A percentile compares a stretch with the other conserved stretches of the same genome.
Evolutionary conservation across 2,797 vertebrate species (phyloP).

Genomic region (Pseudocheirus occidentalis): DNA sequence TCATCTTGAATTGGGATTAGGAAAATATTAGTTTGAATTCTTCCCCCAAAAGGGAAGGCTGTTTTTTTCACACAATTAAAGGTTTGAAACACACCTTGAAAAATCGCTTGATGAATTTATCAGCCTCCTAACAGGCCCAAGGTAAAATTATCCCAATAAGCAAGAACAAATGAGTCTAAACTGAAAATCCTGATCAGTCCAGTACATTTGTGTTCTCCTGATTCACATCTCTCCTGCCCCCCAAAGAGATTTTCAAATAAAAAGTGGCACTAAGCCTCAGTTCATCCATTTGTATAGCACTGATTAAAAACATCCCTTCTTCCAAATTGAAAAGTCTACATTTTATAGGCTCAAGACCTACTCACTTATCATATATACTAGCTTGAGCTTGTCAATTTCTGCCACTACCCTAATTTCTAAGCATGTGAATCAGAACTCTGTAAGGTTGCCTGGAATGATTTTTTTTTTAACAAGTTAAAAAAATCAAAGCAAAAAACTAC

Average conservation of each 20-base stretch:
- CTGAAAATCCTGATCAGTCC: neutral
- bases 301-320: neutral
- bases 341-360: neutral
- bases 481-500: neutral
- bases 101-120: neutral
- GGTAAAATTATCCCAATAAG: neutral
- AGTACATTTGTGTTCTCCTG: neutral
- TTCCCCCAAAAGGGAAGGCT: neutral
- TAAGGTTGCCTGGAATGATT: neutral
- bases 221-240: neutral
- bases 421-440: neutral
- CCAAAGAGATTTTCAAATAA: neutral
- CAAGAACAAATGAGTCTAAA: neutral
- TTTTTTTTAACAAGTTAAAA: neutral
- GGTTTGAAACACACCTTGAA: neutral
- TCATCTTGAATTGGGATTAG: neutral
- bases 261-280: neutral
- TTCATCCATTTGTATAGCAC: conserved; percentile 24
- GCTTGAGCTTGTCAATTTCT: neutral
- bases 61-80: neutral
- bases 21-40: neutral
- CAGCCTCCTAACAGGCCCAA: neutral
- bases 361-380: neutral
- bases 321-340: conserved; percentile 1
- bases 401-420: neutral